Evolutionary conservation across 2,113 vertebrate genomes (phyloP).

Genomic region (Acanthochromis polyacanthus): DNA sequence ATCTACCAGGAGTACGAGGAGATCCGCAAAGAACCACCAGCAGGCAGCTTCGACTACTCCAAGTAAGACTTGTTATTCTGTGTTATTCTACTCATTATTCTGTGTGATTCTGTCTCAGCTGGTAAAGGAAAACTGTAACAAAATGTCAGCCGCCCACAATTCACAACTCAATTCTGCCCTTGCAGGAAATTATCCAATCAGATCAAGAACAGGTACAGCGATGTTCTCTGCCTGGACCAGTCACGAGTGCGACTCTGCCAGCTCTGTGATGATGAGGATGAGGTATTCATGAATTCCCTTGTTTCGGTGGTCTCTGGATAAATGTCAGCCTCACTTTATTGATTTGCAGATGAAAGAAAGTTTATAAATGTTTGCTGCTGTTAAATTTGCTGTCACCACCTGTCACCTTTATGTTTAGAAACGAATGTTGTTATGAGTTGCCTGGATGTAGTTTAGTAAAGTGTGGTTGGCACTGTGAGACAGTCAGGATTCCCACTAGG

Average conservation of each 20-base stretch:
- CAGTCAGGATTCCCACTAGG: neutral
- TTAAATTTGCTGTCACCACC: neutral
- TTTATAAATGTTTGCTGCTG: neutral
- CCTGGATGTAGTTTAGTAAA: neutral
- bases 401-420: neutral
- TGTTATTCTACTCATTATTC: neutral
- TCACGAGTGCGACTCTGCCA: slow-evolving; percentile 84
- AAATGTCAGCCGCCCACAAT: neutral
- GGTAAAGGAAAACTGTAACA: neutral
- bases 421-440: neutral
- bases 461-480: neutral
- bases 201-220: slow-evolving; percentile 88
- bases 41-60: slow-evolving; percentile 86
- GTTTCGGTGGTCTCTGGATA: neutral
- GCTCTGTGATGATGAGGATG: slow-evolving; percentile 82
- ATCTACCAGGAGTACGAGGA: slow-evolving; percentile 89
- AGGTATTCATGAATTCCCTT: slow-evolving; percentile 68
- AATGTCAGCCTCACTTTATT: neutral
- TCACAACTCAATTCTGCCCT: slow-evolving; percentile 18
- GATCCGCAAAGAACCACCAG: slow-evolving; percentile 86
- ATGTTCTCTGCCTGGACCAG: slow-evolving; percentile 87
- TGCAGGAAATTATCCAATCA: slow-evolving; percentile 85
- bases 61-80: slow-evolving; percentile 75
- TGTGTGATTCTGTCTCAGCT: neutral
- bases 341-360: neutral